These are phyloP conservation scores for Sternarchorhynchus goeldii DNA, from an alignment of 2,797 vertebrate genomes.

Conservation along the genomic window DNA sequence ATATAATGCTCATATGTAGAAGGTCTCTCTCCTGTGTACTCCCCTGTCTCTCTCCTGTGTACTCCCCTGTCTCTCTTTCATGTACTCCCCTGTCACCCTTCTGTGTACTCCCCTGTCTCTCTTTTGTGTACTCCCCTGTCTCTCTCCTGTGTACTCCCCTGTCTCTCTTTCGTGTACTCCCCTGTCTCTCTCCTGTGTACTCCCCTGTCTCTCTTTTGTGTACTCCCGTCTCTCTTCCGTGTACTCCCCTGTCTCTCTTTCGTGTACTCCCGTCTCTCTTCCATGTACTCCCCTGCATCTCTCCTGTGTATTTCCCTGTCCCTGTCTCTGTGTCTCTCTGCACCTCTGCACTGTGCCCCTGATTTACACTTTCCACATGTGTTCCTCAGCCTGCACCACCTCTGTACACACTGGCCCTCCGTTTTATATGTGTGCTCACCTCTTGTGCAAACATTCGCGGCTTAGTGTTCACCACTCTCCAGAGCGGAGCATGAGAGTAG, in stretches of 20 bases:
- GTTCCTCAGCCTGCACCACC: constrained; percentile 20
- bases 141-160: too few relatives aligned
- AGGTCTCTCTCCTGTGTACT: not conserved
- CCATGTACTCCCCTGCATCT: not conserved
- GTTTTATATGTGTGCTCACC: constrained; percentile 28
- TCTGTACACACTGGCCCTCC: constrained; percentile 23
- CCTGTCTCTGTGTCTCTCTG: constrained; percentile 28
- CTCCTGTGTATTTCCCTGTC: constrained; percentile 8
- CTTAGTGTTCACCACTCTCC: not conserved
- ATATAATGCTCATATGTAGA: constrained; percentile 10
- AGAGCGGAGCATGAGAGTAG: constrained; percentile 1
- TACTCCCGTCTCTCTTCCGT: too few relatives aligned
- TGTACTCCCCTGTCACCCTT: too few relatives aligned
- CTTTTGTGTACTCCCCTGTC: too few relatives aligned
- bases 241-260: too few relatives aligned
- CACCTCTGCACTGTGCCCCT: constrained; percentile 23
- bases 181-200: too few relatives aligned
- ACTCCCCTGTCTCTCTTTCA: too few relatives aligned
- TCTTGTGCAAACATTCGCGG: constrained; percentile 25
- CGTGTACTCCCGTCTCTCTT: too few relatives aligned
- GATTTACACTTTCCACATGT: constrained; percentile 58
- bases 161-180: too few relatives aligned
- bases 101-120: too few relatives aligned
- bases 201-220: too few relatives aligned
- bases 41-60: too few relatives aligned